Percentiles rank a stretch among this genome's conserved stretches.
phyloP scores from a whole-genome alignment of 1,140 invertebrate genomes.

The Probaryconus sp. region DNA sequence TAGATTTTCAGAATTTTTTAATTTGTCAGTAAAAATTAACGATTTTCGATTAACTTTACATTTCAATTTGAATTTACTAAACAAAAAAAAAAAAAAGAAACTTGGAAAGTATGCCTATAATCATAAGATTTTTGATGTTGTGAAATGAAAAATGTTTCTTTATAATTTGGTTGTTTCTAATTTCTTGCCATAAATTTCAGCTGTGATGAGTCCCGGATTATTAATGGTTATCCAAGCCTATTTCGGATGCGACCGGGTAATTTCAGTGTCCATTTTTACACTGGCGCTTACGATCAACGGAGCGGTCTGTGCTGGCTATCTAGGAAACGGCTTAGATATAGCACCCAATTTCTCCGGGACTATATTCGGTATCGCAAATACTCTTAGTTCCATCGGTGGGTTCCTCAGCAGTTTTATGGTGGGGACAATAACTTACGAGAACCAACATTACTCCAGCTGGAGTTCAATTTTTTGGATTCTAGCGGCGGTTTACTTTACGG shows the following conservation, averaged over 20 bases:
- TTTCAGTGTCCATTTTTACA: slow-evolving; percentile 87
- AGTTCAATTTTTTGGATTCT: slow-evolving; percentile 91
- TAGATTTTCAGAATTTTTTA: too few species aligned
- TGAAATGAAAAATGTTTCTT: too few species aligned
- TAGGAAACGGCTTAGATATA: slow-evolving; percentile 93
- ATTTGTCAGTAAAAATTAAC: too few species aligned
- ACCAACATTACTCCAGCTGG: slow-evolving; percentile 88
- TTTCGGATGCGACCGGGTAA: slow-evolving; percentile 82
- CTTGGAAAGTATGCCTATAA: too few species aligned
- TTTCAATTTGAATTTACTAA: too few species aligned
- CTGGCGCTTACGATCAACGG: slow-evolving; percentile 89
- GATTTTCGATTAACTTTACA: too few species aligned
- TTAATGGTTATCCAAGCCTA: slow-evolving; percentile 85
- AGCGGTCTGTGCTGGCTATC: slow-evolving; percentile 90
- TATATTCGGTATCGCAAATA: slow-evolving; percentile 94
- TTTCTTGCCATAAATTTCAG: too few species aligned
- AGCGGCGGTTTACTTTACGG: slow-evolving; percentile 84
- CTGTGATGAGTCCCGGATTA: slow-evolving; percentile 81
- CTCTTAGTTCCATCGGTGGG: slow-evolving; percentile 91
- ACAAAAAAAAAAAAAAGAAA: too few species aligned
- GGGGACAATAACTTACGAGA: slow-evolving; percentile 86
- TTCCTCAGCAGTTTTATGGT: slow-evolving; percentile 91
- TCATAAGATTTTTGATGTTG: too few species aligned
- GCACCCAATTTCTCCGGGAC: slow-evolving; percentile 94
- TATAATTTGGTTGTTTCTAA: too few species aligned